Evolutionary conservation across 2,888 invertebrate species (phyloP), one percentile per base, ranked within the genome.

Genomic region (Heliconius ethilla): DNA sequence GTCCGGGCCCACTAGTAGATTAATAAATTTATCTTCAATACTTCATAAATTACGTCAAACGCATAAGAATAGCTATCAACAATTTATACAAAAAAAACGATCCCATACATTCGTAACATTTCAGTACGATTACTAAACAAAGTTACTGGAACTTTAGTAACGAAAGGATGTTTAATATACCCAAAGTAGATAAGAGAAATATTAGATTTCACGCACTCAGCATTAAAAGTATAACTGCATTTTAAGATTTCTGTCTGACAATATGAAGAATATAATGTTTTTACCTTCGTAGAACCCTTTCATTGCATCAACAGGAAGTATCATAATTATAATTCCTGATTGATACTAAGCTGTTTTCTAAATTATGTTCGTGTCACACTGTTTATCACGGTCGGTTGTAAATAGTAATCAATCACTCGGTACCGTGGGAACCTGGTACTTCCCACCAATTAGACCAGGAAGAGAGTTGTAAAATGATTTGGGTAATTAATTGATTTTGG

Each of bases 351-450:
- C n/a, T 72, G 72, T 72, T 59, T 72, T 72, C 72, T 59, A 72
- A 72, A 59, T 51, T 55, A 70, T 33, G 29, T 29, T 72, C 22
- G n/a, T 33, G 72, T 72, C 72, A 59, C 72, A 59, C 59, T 37
- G 72, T 72, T 72, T 70, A 51, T 55, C 70, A 55, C 27, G 22
- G 29, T 55, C 55, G 7, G 37, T 37, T 59, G 59, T 37, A 69
- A 69, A 69, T 69, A 25, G 69, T 69, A 72, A 72, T 55, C 72
- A 72, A 72, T 72, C 72, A 72, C 6, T 59, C n/a, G n/a, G 55
- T 72, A 72, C 27, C 72, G 72, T 72, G 72, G n/a, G 59, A 72
- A 72, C 59, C 72, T 33, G 15, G 69, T n/a, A 10, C 18, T 59
- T 10, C n/a, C 22, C 22, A 3, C 10, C 69, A 69, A 25, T 25